Conservation (phyloP, 2,797 vertebrate species). For the Zenarchopterus dispar region DNA sequence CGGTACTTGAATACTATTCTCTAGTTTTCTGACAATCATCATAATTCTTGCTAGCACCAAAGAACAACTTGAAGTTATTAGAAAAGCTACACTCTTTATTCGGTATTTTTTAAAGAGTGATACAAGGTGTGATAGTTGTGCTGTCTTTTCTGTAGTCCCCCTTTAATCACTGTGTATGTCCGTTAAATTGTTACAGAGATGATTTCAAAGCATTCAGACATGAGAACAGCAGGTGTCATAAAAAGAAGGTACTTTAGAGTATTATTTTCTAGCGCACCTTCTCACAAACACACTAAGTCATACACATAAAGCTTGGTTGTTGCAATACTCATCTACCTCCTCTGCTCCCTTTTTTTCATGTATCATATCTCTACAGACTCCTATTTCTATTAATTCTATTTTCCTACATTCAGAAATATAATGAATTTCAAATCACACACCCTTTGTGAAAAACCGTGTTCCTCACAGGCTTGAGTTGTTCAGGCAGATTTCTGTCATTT, state of each 20-base stretch:
- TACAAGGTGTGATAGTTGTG: conserved; percentile 21
- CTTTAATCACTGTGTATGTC: neutral
- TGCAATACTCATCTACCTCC: conserved; percentile 74
- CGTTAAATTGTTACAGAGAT: neutral
- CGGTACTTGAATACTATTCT: conserved; percentile 65
- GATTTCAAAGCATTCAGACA: neutral
- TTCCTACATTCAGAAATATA: too few relatives aligned
- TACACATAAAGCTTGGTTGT: conserved; percentile 38
- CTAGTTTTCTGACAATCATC: conserved; percentile 35
- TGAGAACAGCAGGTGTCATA: conserved; percentile 9
- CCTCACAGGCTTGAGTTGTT: neutral
- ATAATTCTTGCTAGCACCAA: conserved; percentile 66
- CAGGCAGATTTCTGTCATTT: conserved; percentile 27
- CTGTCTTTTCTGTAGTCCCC: conserved; percentile 38
- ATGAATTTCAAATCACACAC: too few relatives aligned
- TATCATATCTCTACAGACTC: too few relatives aligned
- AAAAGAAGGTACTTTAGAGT: conserved; percentile 23
- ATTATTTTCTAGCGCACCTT: conserved; percentile 16
- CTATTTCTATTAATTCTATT: too few relatives aligned
- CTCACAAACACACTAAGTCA: conserved; percentile 22
- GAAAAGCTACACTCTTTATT: conserved; percentile 20
- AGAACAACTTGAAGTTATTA: conserved; percentile 51
- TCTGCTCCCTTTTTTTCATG: conserved; percentile 24
- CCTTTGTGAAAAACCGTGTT: neutral
- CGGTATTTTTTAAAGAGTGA: conserved; percentile 27